Conservation (phyloP, 2,888 invertebrate species). For the Rhingia campestris region DNA sequence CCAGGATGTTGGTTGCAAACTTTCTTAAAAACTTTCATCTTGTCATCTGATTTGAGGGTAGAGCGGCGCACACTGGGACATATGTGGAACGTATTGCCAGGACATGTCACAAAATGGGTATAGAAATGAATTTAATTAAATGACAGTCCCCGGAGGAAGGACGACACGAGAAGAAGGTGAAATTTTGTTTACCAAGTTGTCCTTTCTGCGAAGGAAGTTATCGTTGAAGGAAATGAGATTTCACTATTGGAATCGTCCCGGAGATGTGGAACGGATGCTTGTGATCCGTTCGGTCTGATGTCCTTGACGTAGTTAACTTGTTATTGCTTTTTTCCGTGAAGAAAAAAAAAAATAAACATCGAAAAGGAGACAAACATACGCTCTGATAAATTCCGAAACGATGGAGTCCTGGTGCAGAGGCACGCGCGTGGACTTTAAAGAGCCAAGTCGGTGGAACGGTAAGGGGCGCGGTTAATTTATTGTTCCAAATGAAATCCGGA, state of each 20-base stretch:
- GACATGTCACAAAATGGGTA: neutral
- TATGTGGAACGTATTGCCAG: neutral
- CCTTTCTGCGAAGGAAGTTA: slow-evolving; percentile 23
- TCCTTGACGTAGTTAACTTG: slow-evolving; percentile 32
- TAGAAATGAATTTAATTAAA: slow-evolving; percentile 41
- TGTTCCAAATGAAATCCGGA: slow-evolving; percentile 6
- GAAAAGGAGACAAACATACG: slow-evolving; percentile 6
- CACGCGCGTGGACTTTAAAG: neutral
- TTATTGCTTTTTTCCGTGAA: neutral
- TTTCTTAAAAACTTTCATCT: slow-evolving; percentile 2
- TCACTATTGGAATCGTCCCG: slow-evolving; percentile 6
- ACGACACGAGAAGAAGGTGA: slow-evolving; percentile 1
- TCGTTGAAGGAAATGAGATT: slow-evolving; percentile 30
- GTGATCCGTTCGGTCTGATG: slow-evolving; percentile 10
- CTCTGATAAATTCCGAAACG: slow-evolving; percentile 15
- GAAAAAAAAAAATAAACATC: neutral
- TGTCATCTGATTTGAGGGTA: neutral
- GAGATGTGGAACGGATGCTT: slow-evolving; percentile 25
- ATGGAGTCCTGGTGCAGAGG: neutral
- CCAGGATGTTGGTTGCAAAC: slow-evolving; percentile 19
- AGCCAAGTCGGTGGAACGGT: neutral
- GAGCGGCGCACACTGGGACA: slow-evolving; percentile 12
- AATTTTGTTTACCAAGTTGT: neutral
- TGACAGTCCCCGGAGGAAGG: neutral
- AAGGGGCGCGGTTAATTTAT: slow-evolving; percentile 13